A percentile compares a stretch with the other conserved stretches of the same genome.
Evolutionary conservation across 2,797 vertebrate species (phyloP).

Genomic region (Synanceia verrucosa): DNA sequence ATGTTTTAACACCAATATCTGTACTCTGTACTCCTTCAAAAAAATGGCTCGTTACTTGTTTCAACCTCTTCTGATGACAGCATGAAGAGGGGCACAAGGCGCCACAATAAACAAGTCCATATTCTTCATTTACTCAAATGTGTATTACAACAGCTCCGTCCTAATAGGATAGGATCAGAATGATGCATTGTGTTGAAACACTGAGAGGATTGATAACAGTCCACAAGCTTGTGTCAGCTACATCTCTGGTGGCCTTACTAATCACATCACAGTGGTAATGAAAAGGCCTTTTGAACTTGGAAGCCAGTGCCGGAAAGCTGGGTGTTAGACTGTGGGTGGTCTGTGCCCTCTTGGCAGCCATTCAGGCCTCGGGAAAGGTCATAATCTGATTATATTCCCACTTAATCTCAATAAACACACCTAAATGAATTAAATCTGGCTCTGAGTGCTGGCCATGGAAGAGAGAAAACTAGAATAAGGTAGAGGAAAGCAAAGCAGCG

Average conservation of each 20-base stretch:
- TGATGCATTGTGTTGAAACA: constrained; percentile 25
- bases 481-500: constrained; percentile 7
- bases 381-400: constrained; percentile 70
- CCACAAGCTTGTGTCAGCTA: constrained; percentile 13
- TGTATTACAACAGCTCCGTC: not conserved
- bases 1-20: too few relatives aligned
- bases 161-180: not conserved
- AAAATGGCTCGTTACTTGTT: too few relatives aligned
- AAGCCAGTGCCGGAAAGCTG: constrained; percentile 23
- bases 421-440: constrained; percentile 60
- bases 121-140: not conserved
- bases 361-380: constrained; percentile 34
- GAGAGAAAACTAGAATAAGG: constrained; percentile 28
- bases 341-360: constrained; percentile 41
- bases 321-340: constrained; percentile 52
- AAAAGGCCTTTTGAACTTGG: constrained; percentile 63
- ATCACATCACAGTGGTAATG: constrained; percentile 61
- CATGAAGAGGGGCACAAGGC: too few relatives aligned
- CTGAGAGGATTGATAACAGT: constrained; percentile 8
- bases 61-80: too few relatives aligned
- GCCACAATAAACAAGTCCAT: not conserved
- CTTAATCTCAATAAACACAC: constrained; percentile 71
- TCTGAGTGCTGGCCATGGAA: constrained; percentile 16
- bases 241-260: constrained; percentile 42
- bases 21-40: too few relatives aligned